These are phyloP conservation scores for Ophion ventricosus DNA, from an alignment of 2,888 invertebrate species.

Conservation along the genomic window DNA sequence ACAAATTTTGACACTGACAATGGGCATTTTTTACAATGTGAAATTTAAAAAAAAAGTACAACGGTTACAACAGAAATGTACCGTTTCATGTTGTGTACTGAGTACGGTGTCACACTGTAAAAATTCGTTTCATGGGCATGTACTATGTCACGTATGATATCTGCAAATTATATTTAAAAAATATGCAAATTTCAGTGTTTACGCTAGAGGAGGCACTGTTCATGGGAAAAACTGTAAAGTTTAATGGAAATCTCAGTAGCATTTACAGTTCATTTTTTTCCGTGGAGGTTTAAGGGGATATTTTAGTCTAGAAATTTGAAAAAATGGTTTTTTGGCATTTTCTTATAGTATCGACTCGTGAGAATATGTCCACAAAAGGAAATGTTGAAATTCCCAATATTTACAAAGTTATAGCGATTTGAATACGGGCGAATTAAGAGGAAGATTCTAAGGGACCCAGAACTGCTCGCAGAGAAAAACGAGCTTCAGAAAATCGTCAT, in stretches of 20 bases:
- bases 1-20: slow-evolving; percentile 2
- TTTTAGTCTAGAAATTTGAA: too few species aligned
- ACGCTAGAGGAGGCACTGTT: slow-evolving; percentile 1
- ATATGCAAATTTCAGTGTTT: slow-evolving; percentile 15
- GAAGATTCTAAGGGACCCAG: too few species aligned
- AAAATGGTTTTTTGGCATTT: too few species aligned
- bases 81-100: slow-evolving; percentile 1
- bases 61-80: slow-evolving; percentile 3
- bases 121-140: neutral
- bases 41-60: neutral
- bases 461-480: too few species aligned
- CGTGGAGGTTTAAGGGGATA: too few species aligned
- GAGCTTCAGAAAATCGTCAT: too few species aligned
- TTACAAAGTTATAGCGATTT: too few species aligned
- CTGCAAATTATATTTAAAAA: neutral
- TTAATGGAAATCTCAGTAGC: slow-evolving; percentile 4
- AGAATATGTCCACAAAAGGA: too few species aligned
- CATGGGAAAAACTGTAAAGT: slow-evolving; percentile 9
- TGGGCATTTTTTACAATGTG: slow-evolving; percentile 17
- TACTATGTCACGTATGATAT: slow-evolving; percentile 2
- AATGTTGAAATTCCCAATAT: too few species aligned
- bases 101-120: neutral
- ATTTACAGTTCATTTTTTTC: slow-evolving; percentile 23
- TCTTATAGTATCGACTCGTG: too few species aligned
- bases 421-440: too few species aligned